phyloP scores from a whole-genome alignment of 2,888 invertebrate genomes.

The Chrysina gloriosa region DNA sequence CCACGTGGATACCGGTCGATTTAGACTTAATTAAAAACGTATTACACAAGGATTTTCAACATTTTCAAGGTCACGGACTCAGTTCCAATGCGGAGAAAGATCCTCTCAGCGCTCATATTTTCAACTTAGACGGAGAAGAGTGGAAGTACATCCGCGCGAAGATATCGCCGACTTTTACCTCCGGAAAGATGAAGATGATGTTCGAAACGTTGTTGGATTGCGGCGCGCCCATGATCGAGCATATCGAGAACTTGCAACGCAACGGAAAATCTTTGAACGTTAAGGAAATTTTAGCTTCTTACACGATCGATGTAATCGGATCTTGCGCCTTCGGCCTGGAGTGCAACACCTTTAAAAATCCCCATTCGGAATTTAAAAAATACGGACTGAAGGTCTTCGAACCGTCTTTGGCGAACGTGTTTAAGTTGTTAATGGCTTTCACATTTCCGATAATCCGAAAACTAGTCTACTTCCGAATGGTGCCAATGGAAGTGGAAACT shows the following conservation, averaged over 20 bases:
- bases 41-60: conserved; percentile 69
- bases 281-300: conserved; percentile 37
- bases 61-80: conserved; percentile 71
- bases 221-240: conserved; percentile 13
- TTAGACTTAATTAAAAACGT: conserved; percentile 58
- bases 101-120: conserved; percentile 23
- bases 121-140: conserved; percentile 31
- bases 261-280: conserved; percentile 5
- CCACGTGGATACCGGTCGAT: conserved; percentile 37
- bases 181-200: conserved; percentile 39
- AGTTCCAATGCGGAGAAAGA: not conserved
- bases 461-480: not conserved
- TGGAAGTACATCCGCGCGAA: conserved; percentile 34
- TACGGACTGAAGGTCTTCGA: conserved; percentile 21
- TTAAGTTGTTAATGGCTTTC: not conserved
- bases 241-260: not conserved
- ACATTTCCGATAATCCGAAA: not conserved
- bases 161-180: conserved; percentile 30
- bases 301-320: conserved; percentile 37
- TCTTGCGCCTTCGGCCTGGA: conserved; percentile 38
- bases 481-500: not conserved
- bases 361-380: conserved; percentile 35
- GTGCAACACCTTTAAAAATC: conserved; percentile 31
- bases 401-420: not conserved
- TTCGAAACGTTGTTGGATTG: conserved; percentile 33